Conservation (phyloP, 1,140 invertebrate genomes). For the Anthonomus grandis region DNA sequence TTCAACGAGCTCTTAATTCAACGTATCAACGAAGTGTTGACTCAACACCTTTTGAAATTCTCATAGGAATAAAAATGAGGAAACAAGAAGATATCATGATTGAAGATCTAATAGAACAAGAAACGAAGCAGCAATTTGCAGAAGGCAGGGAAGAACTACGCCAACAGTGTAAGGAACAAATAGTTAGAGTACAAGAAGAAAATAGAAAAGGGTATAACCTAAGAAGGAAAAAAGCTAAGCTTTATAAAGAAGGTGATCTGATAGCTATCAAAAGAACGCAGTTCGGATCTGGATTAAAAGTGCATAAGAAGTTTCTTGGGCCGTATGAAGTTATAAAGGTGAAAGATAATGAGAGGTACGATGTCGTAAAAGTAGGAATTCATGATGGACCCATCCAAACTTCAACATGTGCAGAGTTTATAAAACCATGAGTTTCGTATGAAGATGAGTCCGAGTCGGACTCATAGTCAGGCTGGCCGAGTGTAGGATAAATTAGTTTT, state of each 20-base stretch:
- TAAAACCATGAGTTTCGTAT: too few species aligned
- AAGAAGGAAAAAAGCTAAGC: constrained; percentile 11
- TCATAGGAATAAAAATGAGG: constrained; percentile 39
- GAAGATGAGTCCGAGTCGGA: too few species aligned
- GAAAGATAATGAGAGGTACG: too few species aligned
- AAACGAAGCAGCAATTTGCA: constrained; percentile 1
- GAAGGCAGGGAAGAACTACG: constrained; percentile 30
- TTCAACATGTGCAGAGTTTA: too few species aligned
- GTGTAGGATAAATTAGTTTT: too few species aligned
- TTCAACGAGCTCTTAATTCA: constrained; percentile 41
- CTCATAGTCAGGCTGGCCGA: too few species aligned
- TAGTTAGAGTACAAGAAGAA: constrained; percentile 39
- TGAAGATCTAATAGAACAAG: constrained; percentile 9
- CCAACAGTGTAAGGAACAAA: constrained; percentile 32
- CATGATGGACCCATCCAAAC: too few species aligned
- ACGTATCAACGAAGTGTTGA: constrained; percentile 41
- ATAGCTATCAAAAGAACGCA: constrained; percentile 12
- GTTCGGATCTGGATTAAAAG: too few species aligned
- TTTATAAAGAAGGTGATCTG: constrained; percentile 18
- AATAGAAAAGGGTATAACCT: constrained; percentile 37
- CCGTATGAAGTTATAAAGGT: too few species aligned
- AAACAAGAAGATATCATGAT: constrained; percentile 31
- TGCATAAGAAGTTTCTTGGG: too few species aligned
- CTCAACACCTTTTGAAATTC: constrained; percentile 36
- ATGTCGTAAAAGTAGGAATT: too few species aligned